These are phyloP conservation scores for Gobio gobio DNA, from an alignment of 2,113 vertebrate genomes.

Conservation along the genomic window DNA sequence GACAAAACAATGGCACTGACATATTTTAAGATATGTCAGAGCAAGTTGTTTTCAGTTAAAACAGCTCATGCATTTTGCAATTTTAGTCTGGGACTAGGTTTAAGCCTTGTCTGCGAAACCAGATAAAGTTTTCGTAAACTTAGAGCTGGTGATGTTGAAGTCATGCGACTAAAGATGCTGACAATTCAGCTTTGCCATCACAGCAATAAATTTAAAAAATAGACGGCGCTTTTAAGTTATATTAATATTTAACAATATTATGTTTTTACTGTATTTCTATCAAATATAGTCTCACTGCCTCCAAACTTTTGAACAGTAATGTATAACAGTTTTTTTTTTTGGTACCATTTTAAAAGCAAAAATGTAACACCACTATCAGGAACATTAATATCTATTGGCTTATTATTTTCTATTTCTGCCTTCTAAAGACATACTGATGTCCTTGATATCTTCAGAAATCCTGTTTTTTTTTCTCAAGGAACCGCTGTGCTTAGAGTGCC, in stretches of 20 bases:
- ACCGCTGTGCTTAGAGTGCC: conserved; percentile 9
- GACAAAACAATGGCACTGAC: too few species aligned
- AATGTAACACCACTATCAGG: neutral
- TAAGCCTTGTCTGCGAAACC: too few species aligned
- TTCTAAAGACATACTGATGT: neutral
- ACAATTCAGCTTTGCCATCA: too few species aligned
- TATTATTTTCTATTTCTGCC: neutral
- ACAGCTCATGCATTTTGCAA: too few species aligned
- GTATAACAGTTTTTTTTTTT: neutral
- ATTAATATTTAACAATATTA: neutral
- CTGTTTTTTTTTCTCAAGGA: neutral
- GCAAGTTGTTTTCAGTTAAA: too few species aligned
- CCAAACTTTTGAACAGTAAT: neutral
- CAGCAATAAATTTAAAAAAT: neutral
- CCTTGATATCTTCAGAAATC: neutral
- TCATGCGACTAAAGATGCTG: too few species aligned
- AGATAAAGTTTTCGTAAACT: too few species aligned
- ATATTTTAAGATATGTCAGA: too few species aligned
- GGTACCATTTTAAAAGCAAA: neutral
- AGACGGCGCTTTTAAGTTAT: neutral
- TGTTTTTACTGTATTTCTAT: neutral
- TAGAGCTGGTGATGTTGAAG: too few species aligned
- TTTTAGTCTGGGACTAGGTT: too few species aligned
- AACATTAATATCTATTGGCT: neutral
- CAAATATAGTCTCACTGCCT: neutral